Evolutionary conservation across 2,888 invertebrate genomes (phyloP).

Genomic region (Pristionchus mayeri): DNA sequence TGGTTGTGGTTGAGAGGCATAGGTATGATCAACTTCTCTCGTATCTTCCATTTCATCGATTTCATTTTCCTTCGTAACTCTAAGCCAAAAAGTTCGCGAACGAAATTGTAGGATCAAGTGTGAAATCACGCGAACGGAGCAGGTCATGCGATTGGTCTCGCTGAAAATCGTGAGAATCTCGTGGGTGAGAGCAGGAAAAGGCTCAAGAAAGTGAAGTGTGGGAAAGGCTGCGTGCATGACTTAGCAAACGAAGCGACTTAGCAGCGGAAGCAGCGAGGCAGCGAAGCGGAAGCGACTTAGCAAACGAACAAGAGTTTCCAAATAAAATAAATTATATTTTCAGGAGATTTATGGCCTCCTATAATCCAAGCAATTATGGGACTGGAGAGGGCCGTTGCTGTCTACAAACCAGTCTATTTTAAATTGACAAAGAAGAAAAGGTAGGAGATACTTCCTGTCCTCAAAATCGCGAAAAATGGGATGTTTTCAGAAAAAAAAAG

Average conservation of each 20-base stretch:
- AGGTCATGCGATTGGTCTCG: neutral
- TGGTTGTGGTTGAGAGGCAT: conserved; percentile 50
- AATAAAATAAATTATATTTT: too few species aligned
- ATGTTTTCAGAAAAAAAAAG: too few species aligned
- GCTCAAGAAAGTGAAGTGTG: too few species aligned
- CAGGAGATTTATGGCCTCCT: conserved; percentile 50
- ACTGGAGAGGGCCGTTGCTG: conserved; percentile 41
- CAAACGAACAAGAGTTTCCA: too few species aligned
- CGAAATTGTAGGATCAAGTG: neutral
- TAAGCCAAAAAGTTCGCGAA: neutral
- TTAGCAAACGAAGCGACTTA: too few species aligned
- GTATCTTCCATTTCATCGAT: neutral
- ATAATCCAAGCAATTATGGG: conserved; percentile 50
- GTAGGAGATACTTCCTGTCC: neutral
- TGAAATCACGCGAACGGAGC: neutral
- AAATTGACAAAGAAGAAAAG: conserved; percentile 30
- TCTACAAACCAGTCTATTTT: conserved; percentile 41
- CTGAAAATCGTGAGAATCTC: conserved; percentile 23
- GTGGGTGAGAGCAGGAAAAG: neutral
- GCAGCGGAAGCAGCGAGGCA: too few species aligned
- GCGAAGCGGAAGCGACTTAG: too few species aligned
- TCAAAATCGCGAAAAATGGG: too few species aligned
- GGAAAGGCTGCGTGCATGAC: too few species aligned
- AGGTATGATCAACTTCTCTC: neutral
- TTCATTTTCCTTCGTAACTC: too few species aligned